These are phyloP conservation scores for Mobula hypostoma DNA, from an alignment of 2,113 vertebrate genomes.

Conservation along the genomic window DNA sequence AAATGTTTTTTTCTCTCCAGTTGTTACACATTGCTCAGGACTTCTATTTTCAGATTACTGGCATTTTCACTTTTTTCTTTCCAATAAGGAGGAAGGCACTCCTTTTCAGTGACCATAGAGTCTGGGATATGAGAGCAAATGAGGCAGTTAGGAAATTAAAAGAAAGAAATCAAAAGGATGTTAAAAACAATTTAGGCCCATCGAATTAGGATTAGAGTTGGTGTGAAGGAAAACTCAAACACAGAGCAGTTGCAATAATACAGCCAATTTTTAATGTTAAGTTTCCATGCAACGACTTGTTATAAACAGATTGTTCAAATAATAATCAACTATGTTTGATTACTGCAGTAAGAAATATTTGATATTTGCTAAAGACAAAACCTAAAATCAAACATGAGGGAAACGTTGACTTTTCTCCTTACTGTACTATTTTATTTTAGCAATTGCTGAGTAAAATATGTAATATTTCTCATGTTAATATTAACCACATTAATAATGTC, in stretches of 20 bases:
- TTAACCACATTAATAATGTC: background rate
- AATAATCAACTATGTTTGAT: background rate
- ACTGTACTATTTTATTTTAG: background rate
- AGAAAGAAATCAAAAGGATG: background rate
- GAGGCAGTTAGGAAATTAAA: background rate
- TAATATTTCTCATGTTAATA: background rate
- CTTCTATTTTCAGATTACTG: too few species aligned
- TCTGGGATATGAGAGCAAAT: background rate
- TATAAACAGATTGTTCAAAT: background rate
- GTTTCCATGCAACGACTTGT: background rate
- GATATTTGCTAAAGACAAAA: background rate
- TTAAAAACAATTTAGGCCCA: background rate
- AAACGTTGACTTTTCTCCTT: background rate
- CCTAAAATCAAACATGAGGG: background rate
- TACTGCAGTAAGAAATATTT: background rate
- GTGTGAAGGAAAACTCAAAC: background rate
- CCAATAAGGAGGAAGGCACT: too few species aligned
- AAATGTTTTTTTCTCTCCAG: too few species aligned
- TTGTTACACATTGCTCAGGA: too few species aligned
- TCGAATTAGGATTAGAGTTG: background rate
- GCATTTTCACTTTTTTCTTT: too few species aligned
- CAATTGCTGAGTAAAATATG: background rate
- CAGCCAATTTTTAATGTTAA: background rate
- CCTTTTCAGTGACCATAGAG: too few species aligned
- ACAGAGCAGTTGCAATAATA: background rate